Percentiles rank a stretch among this genome's conserved stretches.
These are phyloP conservation scores for Drosophila picticornis DNA, from an alignment of 2,888 invertebrate species.

Conservation along the genomic window DNA sequence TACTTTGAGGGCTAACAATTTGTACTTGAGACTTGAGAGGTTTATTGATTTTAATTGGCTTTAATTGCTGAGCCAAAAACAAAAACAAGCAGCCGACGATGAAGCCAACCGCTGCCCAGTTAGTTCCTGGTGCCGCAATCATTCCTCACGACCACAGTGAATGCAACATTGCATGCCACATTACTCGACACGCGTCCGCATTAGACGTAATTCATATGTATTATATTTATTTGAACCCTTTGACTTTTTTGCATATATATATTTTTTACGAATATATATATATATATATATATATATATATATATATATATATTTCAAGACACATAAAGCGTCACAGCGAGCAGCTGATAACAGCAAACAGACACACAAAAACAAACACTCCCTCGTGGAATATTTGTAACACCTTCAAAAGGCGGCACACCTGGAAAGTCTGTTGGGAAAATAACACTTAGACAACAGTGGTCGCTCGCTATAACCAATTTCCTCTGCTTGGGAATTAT, in stretches of 20 bases:
- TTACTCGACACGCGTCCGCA: slow-evolving; percentile 1
- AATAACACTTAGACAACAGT: not conserved
- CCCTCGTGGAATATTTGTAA: slow-evolving; percentile 41
- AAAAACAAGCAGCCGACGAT: not conserved
- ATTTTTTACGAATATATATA: not conserved
- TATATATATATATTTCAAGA: slow-evolving; percentile 20
- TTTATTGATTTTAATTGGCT: slow-evolving; percentile 77
- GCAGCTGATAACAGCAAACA: slow-evolving; percentile 34
- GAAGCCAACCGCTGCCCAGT: not conserved
- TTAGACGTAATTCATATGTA: slow-evolving; percentile 1
- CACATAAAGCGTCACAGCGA: slow-evolving; percentile 44
- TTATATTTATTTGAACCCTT: slow-evolving; percentile 20
- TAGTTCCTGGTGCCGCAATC: slow-evolving; percentile 29
- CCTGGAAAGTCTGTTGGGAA: slow-evolving; percentile 6
- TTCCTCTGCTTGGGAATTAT: not conserved
- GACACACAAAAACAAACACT: not conserved
- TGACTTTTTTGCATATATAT: slow-evolving; percentile 22
- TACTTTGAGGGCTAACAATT: slow-evolving; percentile 49
- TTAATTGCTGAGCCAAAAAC: slow-evolving; percentile 46
- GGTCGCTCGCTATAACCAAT: not conserved
- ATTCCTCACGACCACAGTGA: slow-evolving; percentile 45
- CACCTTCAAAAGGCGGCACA: slow-evolving; percentile 58
- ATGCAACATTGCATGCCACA: slow-evolving; percentile 20
- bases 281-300: not conserved
- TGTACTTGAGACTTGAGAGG: slow-evolving; percentile 29